Evolutionary conservation across 2,888 invertebrate genomes (phyloP).

Genomic region (Mantis religiosa): DNA sequence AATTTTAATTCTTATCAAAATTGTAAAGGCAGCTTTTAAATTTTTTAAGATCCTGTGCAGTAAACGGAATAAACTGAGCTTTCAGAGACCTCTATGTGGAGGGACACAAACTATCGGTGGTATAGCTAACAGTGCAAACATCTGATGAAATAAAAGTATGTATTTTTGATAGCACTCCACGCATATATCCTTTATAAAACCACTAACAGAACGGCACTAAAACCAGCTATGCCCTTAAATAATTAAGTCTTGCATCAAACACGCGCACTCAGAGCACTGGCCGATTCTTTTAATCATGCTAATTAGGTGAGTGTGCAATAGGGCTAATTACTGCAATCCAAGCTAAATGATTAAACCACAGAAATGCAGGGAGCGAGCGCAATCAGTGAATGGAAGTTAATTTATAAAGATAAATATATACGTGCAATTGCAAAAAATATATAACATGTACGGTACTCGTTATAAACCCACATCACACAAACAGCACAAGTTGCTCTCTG

Average conservation of each 20-base stretch:
- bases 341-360: not conserved
- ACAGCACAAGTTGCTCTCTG: no score
- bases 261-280: not conserved
- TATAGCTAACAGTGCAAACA: no score
- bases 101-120: no score
- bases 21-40: no score
- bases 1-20: no score
- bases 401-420: not conserved
- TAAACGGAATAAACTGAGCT: no score
- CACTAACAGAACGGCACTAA: not conserved
- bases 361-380: not conserved
- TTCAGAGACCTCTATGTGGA: no score
- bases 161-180: not conserved
- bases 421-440: not conserved
- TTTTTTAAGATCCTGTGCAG: no score
- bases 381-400: not conserved
- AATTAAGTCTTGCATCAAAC: not conserved
- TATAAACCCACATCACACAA: not conserved
- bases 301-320: not conserved
- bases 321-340: not conserved
- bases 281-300: not conserved
- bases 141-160: not conserved
- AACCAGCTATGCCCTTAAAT: not conserved
- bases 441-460: not conserved
- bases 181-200: not conserved